Evolutionary conservation across 2,113 vertebrate species (phyloP).

Genomic region (Ictalurus punctatus): DNA sequence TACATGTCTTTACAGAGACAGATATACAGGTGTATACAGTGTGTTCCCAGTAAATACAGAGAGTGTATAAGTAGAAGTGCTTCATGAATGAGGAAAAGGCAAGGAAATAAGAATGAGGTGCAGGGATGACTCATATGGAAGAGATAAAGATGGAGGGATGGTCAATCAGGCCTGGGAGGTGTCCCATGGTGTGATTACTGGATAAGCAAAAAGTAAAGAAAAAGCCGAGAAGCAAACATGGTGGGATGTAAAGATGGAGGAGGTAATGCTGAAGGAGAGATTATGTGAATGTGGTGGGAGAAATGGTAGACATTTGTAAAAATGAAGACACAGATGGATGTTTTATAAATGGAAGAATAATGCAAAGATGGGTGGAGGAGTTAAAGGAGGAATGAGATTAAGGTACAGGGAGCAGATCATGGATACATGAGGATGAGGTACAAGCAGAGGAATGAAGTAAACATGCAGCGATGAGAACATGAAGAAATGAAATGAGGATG

Average conservation of each 20-base stretch:
- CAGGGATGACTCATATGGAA: not conserved
- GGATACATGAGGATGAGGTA: not conserved
- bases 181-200: not conserved
- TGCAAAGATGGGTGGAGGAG: not conserved
- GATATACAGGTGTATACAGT: not conserved
- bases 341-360: not conserved
- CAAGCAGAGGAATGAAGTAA: not conserved
- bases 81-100: not conserved
- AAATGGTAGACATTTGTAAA: not conserved
- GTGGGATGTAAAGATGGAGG: not conserved
- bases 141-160: not conserved
- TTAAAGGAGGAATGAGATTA: not conserved
- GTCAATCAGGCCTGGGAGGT: not conserved
- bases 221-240: not conserved
- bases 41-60: not conserved
- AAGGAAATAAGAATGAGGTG: not conserved
- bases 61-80: not conserved
- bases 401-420: not conserved
- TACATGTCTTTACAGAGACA: conserved; percentile 73
- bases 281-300: not conserved
- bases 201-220: not conserved
- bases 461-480: not conserved
- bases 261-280: not conserved
- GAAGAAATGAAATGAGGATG: not conserved
- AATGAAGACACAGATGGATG: not conserved